Evolutionary conservation across 2,113 vertebrate genomes (phyloP), one percentile per base, ranked within the genome.

Genomic region (Paramormyrops kingsleyae): DNA sequence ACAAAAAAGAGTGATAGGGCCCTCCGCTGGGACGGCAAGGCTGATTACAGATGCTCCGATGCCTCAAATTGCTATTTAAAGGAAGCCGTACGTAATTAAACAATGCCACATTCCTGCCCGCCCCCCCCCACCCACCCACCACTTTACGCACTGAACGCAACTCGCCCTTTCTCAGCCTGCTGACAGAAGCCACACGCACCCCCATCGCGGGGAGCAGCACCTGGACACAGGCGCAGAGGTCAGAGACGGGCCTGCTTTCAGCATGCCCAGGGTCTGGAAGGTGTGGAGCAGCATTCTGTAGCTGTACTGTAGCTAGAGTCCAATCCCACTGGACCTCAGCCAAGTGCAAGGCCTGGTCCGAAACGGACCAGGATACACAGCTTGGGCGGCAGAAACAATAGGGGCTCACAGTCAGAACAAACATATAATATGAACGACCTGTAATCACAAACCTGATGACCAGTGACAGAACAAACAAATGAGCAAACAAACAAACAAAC

Each of bases 1-100:
- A 92, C 88, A 87, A 89, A 90, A 70, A 90, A 19, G 35, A 80
- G 74, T 91, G 89, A 91, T 91, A 91, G 90, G 93, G 56, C 93
- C 94, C 94, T 89, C 88, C 52, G n/a, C 85, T 66, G 95, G 93
- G 94, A 95, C 90, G 91, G 93, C 89, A 92, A 93, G 92, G 92
- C 92, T 94, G 94, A 96, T 96, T 96, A 96, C 94, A 94, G 93
- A 95, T 94, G 93, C 94, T 95, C 93, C 94, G 95, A 94, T 95
- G 95, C 95, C 94, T 96, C 95, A 95, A 96, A 96, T 96, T 94
- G 94, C 93, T 93, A 94, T 90, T 95, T 95, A 95, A 94, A 93
- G 74, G 92, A 92, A 93, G 87, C 87, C 91, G 91, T 88, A 91
- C 89, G 88, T 91, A 93, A 92, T 92, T 93, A 93, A 91, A 94